These are phyloP conservation scores for Epinephelus moara DNA, from an alignment of 2,113 vertebrate species.

Conservation along the genomic window DNA sequence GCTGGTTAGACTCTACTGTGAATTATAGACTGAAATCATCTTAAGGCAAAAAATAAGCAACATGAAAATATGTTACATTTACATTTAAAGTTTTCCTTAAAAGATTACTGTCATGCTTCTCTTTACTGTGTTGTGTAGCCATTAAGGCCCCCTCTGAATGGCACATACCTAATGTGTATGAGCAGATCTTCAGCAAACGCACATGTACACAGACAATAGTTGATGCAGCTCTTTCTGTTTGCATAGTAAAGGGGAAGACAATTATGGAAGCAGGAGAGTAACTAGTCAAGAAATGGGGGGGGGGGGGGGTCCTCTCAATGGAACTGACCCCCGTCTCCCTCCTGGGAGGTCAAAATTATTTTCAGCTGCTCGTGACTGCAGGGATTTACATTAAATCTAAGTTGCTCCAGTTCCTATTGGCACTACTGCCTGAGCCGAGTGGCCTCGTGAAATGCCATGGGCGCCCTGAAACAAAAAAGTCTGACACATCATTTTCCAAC, in stretches of 20 bases:
- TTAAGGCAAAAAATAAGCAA: neutral
- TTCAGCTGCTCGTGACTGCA: constrained; percentile 70
- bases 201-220: constrained; percentile 36
- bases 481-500: constrained; percentile 52
- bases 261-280: constrained; percentile 22
- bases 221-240: constrained; percentile 38
- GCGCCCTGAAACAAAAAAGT: constrained; percentile 66
- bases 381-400: constrained; percentile 76
- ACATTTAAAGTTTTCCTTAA: neutral
- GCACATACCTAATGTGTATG: too few species aligned
- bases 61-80: constrained; percentile 5
- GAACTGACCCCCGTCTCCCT: constrained; percentile 12
- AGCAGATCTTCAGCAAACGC: neutral
- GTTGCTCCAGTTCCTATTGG: constrained; percentile 65
- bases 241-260: constrained; percentile 18
- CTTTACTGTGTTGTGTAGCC: constrained; percentile 28
- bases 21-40: constrained; percentile 1
- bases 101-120: constrained; percentile 17
- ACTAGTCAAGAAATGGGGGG: constrained; percentile 9
- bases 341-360: constrained; percentile 73
- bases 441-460: constrained; percentile 61
- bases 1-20: constrained; percentile 5
- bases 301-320: constrained; percentile 31
- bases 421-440: constrained; percentile 29
- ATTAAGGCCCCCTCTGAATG: constrained; percentile 21